A percentile compares a stretch with the other conserved stretches of the same genome.
phyloP scores from a whole-genome alignment of 2,113 vertebrate genomes.

The Callithrix jacchus region DNA sequence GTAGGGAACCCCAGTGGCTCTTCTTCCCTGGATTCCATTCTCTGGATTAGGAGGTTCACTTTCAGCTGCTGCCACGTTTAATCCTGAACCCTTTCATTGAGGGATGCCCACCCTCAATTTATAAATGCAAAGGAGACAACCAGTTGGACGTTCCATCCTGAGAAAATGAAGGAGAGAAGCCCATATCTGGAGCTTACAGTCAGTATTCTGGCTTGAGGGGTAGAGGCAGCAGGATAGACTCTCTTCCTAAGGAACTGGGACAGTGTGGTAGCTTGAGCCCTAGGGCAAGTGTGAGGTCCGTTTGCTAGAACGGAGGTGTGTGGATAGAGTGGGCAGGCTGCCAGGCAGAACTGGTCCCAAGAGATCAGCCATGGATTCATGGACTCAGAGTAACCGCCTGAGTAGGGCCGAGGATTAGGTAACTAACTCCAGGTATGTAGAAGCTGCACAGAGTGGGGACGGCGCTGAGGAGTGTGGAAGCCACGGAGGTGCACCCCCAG shows the following conservation, averaged over 20 bases:
- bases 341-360: fast-evolving
- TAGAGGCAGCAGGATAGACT: too few relatives aligned
- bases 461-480: too few relatives aligned
- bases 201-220: not conserved
- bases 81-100: not conserved
- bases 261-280: too few relatives aligned
- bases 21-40: too few relatives aligned
- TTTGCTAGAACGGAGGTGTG: not conserved
- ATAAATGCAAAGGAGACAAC: not conserved
- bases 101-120: too few relatives aligned
- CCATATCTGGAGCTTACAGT: not conserved
- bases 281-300: not conserved
- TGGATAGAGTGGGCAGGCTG: not conserved
- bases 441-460: fast-evolving
- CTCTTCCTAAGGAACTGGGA: too few relatives aligned
- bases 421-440: too few relatives aligned
- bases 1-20: not conserved
- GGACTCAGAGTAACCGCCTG: not conserved
- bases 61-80: not conserved
- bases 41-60: not conserved
- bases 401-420: not conserved
- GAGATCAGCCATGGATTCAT: too few relatives aligned
- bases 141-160: not conserved
- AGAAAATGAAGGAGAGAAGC: not conserved
- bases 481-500: fast-evolving